Evolutionary conservation across 64 coral and sea anemone species (phyloP).

Genomic region (Stichodactyla helianthus): DNA sequence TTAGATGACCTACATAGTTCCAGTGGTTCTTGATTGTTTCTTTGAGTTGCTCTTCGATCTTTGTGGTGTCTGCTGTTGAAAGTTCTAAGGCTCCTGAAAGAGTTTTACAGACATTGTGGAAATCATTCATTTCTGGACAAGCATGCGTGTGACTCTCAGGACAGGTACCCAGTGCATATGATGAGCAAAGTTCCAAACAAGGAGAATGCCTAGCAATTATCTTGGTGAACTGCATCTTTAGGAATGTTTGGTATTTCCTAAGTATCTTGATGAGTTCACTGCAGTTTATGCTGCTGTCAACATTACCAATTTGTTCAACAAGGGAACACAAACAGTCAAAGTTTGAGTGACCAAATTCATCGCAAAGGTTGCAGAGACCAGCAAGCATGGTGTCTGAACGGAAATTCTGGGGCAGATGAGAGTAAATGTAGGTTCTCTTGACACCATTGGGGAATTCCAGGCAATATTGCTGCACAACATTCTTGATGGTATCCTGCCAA

Average conservation of each 20-base stretch:
- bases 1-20: too few species aligned
- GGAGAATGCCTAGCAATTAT: conserved; percentile 8
- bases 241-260: not conserved
- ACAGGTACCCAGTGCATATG: conserved; percentile 25
- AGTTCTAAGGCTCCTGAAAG: too few species aligned
- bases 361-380: conserved; percentile 40
- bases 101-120: not conserved
- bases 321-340: too few species aligned
- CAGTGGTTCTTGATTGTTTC: too few species aligned
- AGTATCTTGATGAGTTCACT: too few species aligned
- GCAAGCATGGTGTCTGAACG: conserved; percentile 37
- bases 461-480: conserved; percentile 22
- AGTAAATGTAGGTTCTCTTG: conserved; percentile 45
- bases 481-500: conserved; percentile 44
- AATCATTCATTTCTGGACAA: not conserved
- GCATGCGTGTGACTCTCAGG: not conserved
- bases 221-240: conserved; percentile 4
- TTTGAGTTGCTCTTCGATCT: too few species aligned
- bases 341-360: conserved; percentile 36
- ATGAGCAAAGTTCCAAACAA: conserved; percentile 16
- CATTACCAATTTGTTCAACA: conserved; percentile 28
- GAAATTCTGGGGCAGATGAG: conserved; percentile 46
- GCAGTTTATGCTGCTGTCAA: too few species aligned
- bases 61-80: too few species aligned
- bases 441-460: conserved; percentile 36